Conservation (phyloP, 2,888 invertebrate species). For the Sipunculus nudus region DNA sequence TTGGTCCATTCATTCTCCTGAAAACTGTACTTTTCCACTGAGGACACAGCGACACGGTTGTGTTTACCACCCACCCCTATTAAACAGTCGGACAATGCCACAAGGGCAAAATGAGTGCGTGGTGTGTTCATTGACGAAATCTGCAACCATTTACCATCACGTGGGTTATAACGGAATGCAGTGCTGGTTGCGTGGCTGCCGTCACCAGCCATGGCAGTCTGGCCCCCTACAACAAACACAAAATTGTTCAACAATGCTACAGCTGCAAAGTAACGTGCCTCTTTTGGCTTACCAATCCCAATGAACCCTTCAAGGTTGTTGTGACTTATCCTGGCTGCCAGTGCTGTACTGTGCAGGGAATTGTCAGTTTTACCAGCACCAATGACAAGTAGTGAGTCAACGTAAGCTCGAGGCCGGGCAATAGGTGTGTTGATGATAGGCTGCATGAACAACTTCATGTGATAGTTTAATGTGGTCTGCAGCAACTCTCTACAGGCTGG, state of each 20-base stretch:
- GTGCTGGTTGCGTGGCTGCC: conserved; percentile 43
- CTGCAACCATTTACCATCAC: conserved; percentile 42
- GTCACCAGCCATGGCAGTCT: conserved; percentile 45
- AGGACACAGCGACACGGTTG: conserved; percentile 39
- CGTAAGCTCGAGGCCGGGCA: conserved; percentile 36
- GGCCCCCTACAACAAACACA: conserved; percentile 42
- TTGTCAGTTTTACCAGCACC: conserved; percentile 45
- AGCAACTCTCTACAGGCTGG: conserved; percentile 39
- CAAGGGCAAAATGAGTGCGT: conserved; percentile 40
- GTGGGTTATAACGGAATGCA: conserved; percentile 40
- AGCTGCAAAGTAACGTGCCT: conserved; percentile 40
- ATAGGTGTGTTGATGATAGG: conserved; percentile 30
- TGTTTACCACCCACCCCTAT: conserved; percentile 43
- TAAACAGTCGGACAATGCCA: conserved; percentile 34
- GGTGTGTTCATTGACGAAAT: conserved; percentile 42
- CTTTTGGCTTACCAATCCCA: too few relatives aligned
- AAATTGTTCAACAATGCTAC: conserved; percentile 42
- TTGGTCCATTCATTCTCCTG: conserved; percentile 39
- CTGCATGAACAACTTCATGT: conserved; percentile 42
- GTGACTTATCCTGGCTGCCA: conserved; percentile 29
- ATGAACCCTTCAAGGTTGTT: conserved; percentile 18
- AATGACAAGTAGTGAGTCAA: conserved; percentile 37
- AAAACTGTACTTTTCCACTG: conserved; percentile 42
- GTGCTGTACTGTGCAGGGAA: conserved; percentile 35
- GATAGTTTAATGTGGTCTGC: conserved; percentile 37